Evolutionary conservation across 2,113 vertebrate species (phyloP), one percentile per base, ranked within the genome.

Genomic region (Ctenodactylus gundi): DNA sequence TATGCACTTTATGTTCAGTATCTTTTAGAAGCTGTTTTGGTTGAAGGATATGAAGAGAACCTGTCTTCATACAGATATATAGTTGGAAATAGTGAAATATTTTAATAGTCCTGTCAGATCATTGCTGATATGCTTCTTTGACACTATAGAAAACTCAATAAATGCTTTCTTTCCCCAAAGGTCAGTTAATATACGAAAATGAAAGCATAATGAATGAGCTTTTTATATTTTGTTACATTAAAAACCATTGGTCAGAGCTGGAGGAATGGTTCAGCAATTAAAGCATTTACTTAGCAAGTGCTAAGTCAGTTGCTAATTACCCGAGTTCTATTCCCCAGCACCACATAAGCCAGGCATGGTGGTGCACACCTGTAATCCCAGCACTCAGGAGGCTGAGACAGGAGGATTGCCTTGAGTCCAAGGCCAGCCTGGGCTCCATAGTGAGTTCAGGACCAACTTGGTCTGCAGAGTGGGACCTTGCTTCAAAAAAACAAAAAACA

Each of bases 181-280:
- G 6, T 90, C 60, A 93, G 34, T 51, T 94, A 44, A 21, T 72
- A n/a, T n/a, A 39, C 29, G 25, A 44, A 93, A 93, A 68, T 27
- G 64, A 23, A 92, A 95, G 81, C 10, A 6, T 41, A 93, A 81
- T 84, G 64, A 80, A 20, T 73, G n/a, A 58, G 75, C n/a, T 87
- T 93, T 78, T 84, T 27, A 17, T 68, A 88, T 39, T 80, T 6
- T 78, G 6, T 85, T 75, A 91, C 7, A 67, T 85, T 75, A 75
- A 85, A 93, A 91, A 39, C 1, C 14, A 70, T 82, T 75, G 39
- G 9, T 62, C 27, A n/a, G n/a, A n/a, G n/a, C n/a, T n/a, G n/a
- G n/a, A n/a, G n/a, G n/a, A n/a, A n/a, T n/a, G n/a, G n/a, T n/a
- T n/a, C n/a, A n/a, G n/a, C n/a, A n/a, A n/a, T n/a, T n/a, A n/a